Evolutionary conservation across 2,888 invertebrate genomes (phyloP), one percentile per base, ranked within the genome.

Genomic region (Ectropis crepuscularia): DNA sequence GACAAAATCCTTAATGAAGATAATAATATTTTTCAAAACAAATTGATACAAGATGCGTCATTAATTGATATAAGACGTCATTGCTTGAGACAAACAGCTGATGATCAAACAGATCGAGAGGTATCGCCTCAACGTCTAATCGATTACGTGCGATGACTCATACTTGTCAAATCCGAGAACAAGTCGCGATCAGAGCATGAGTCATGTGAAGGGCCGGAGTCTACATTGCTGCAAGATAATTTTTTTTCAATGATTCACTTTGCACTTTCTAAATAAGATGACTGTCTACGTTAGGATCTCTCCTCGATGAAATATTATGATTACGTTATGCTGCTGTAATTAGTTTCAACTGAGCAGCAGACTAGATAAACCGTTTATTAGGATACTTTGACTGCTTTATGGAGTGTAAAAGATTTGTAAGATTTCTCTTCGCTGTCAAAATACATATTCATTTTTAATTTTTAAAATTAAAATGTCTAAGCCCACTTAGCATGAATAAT

Each of bases 91-190:
- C 28, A 54, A 54, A 54, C 54, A 46, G 43, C 37, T n/a, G 16
- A 58, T 61, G 57, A 51, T 43, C 48, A 16, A 65, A 58, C 43
- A 45, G 6, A 39, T 50, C 47, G 48, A 48, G 45, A 57, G 45
- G 10, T 16, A 43, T 6, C 47, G 39, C 1, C 55, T 61, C 53
- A 57, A 62, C 57, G 57, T 54, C 61, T 61, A 49, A 57, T 59
- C 53, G 48, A 59, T 62, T 55, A 46, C 38, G 42, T 53, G 41
- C 8, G 41, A n/a, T 73, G 73, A 73, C 49, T 74, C 74, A 72
- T 61, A 53, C 63, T 61, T 57, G 61, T 69, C 67, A 61, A 66
- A 62, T 62, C 66, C 64, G 60, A 68, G 68, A 76, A 71, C 41
- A n/a, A 64, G 65, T 12, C 64, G 49, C 16, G 16, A 28, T 28